A percentile compares a stretch with the other conserved stretches of the same genome.
Conservation (phyloP, 1,140 invertebrate genomes). For the Ladona fulva region DNA sequence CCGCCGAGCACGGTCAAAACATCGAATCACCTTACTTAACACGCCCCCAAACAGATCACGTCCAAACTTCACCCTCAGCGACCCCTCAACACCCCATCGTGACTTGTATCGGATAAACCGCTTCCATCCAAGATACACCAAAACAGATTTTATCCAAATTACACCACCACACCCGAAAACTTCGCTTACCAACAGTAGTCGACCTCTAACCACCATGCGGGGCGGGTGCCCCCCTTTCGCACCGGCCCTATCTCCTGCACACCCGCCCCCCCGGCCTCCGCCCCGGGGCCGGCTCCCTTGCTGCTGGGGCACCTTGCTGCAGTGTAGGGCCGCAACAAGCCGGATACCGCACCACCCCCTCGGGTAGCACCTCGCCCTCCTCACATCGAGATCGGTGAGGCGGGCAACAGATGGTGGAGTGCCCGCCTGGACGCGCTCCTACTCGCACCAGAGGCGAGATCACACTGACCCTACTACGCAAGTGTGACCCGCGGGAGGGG, state of each 20-base stretch:
- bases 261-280: background rate
- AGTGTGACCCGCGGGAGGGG: background rate
- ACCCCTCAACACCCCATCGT: no score
- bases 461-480: background rate
- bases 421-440: background rate
- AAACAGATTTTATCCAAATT: no score
- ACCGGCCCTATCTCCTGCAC: constrained; percentile 5
- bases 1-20: no score
- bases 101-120: no score
- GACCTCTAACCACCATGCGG: constrained; percentile 18
- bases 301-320: background rate
- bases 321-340: background rate
- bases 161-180: background rate
- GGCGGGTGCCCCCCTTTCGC: constrained; percentile 7
- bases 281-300: background rate
- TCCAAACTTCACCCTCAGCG: no score
- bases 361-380: background rate
- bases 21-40: no score
- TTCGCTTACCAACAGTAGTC: constrained; percentile 13
- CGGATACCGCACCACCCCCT: background rate
- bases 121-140: no score
- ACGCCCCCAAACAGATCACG: no score
- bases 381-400: no score
- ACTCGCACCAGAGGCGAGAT: background rate
- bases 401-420: no score